A percentile compares a stretch with the other conserved stretches of the same genome.
These are phyloP conservation scores for Macaria notata DNA, from an alignment of 2,888 invertebrate genomes.

Conservation along the genomic window DNA sequence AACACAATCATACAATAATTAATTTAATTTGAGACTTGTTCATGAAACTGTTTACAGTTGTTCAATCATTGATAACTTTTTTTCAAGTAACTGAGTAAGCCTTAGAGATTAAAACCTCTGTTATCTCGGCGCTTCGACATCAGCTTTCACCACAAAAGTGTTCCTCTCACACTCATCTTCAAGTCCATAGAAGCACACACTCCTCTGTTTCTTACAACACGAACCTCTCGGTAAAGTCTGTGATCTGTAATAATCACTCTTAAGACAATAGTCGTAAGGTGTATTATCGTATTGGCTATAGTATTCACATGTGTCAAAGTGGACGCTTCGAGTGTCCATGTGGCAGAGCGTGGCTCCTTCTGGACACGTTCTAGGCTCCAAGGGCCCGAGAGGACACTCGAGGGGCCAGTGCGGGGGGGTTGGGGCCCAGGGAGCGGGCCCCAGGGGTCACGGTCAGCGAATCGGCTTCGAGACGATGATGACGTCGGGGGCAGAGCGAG, in stretches of 20 bases:
- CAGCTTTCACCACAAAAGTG: constrained; percentile 63
- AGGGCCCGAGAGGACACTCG: constrained; percentile 46
- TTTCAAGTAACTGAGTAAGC: neutral
- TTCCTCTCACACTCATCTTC: constrained; percentile 50
- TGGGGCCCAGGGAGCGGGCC: constrained; percentile 77
- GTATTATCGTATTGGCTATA: constrained; percentile 68
- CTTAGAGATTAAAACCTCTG: constrained; percentile 43
- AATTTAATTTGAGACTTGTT: too few relatives aligned
- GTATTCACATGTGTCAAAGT: constrained; percentile 63
- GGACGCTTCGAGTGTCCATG: constrained; percentile 57
- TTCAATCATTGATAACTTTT: too few relatives aligned
- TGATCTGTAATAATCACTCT: constrained; percentile 64
- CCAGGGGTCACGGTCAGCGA: constrained; percentile 79
- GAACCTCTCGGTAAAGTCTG: constrained; percentile 69
- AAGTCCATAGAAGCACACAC: constrained; percentile 64
- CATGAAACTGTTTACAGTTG: too few relatives aligned
- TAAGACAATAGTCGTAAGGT: constrained; percentile 67
- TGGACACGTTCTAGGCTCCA: constrained; percentile 43
- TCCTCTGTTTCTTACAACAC: constrained; percentile 55
- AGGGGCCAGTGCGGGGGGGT: constrained; percentile 59
- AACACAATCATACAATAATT: too few relatives aligned
- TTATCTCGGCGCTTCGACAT: constrained; percentile 71
- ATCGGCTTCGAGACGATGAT: constrained; percentile 85
- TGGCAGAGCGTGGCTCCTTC: constrained; percentile 62
- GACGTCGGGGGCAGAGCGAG: constrained; percentile 94